Conservation (phyloP, 2,888 invertebrate species). For the Cheilosia grossa region DNA sequence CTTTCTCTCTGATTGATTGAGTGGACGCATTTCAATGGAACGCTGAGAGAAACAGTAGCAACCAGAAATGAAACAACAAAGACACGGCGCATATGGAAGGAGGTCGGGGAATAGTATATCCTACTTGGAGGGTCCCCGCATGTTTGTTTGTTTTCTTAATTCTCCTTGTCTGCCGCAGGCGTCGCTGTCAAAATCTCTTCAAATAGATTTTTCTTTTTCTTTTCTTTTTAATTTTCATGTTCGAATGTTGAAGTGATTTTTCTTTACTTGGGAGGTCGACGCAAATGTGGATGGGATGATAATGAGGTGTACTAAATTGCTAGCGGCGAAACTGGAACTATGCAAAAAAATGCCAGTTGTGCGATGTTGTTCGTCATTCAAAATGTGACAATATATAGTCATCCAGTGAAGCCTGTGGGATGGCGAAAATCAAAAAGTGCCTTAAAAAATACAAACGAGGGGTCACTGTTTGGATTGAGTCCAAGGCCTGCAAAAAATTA, state of each 20-base stretch:
- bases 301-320: slow-evolving; percentile 31
- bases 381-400: no score
- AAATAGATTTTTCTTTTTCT: slow-evolving; percentile 61
- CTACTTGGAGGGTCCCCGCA: slow-evolving; percentile 52
- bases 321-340: neutral
- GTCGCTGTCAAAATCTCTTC: slow-evolving; percentile 60
- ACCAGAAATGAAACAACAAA: slow-evolving; percentile 9
- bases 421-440: no score
- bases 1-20: slow-evolving; percentile 59
- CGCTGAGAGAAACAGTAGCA: slow-evolving; percentile 31
- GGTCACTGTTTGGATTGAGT: no score
- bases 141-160: slow-evolving; percentile 65
- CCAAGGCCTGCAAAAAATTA: no score
- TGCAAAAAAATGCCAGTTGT: neutral
- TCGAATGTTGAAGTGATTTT: slow-evolving; percentile 62
- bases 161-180: slow-evolving; percentile 49
- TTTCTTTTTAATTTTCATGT: slow-evolving; percentile 34
- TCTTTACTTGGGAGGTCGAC: slow-evolving; percentile 62
- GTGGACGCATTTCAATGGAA: slow-evolving; percentile 69
- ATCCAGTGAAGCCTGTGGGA: no score
- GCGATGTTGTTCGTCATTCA: no score
- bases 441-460: no score
- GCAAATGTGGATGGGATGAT: slow-evolving; percentile 14
- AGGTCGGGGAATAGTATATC: slow-evolving; percentile 9
- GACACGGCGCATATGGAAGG: slow-evolving; percentile 15